phyloP scores from a whole-genome alignment of 2,888 invertebrate species.

The Apoderus coryli region DNA sequence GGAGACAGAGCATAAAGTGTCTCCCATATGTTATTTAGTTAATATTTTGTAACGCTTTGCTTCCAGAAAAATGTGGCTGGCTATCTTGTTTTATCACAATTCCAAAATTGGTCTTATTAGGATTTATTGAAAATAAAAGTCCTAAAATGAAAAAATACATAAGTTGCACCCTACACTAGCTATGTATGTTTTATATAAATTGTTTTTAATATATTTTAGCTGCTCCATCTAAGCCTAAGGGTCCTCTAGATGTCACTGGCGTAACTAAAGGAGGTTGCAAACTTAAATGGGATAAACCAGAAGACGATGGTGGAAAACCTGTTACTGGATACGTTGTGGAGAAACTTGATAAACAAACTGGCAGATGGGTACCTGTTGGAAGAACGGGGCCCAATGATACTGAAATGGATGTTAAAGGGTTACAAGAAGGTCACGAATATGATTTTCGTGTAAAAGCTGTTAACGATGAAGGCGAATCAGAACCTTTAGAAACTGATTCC shows the following conservation, averaged over 20 bases:
- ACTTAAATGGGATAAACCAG: conserved; percentile 85
- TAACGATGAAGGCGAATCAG: conserved; percentile 90
- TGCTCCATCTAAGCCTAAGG: conserved; percentile 74
- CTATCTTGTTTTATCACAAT: too few relatives aligned
- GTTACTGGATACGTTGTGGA: conserved; percentile 87
- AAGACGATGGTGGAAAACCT: conserved; percentile 90
- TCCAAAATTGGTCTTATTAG: too few relatives aligned
- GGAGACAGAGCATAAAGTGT: too few relatives aligned
- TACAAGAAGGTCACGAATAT: conserved; percentile 85
- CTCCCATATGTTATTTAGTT: too few relatives aligned
- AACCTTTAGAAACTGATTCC: conserved; percentile 84
- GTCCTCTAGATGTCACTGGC: conserved; percentile 77
- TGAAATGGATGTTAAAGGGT: conserved; percentile 74
- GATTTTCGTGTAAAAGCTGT: conserved; percentile 88
- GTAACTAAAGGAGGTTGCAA: conserved; percentile 84
- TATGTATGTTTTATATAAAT: too few relatives aligned
- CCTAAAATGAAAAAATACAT: too few relatives aligned
- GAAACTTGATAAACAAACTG: conserved; percentile 82
- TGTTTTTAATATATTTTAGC: too few relatives aligned
- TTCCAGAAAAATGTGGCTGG: too few relatives aligned
- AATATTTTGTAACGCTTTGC: too few relatives aligned
- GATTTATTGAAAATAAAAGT: too few relatives aligned
- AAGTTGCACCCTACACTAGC: too few relatives aligned
- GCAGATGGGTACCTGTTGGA: conserved; percentile 88
- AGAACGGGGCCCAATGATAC: conserved; percentile 72